phyloP scores from a whole-genome alignment of 1,140 invertebrate species.

The Rhysida immarginata region DNA sequence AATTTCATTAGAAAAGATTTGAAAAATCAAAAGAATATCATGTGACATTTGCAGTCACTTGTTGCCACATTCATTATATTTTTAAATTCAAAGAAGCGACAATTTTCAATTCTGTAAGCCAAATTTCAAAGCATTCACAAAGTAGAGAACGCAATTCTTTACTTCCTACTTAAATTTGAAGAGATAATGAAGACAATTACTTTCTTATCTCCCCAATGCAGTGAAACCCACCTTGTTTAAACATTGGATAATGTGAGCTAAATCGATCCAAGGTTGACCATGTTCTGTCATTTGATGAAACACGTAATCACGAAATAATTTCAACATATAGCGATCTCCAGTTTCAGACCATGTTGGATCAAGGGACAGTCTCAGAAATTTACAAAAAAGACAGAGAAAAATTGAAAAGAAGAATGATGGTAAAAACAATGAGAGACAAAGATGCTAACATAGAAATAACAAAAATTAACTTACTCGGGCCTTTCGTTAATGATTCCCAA shows the following conservation, averaged over 20 bases:
- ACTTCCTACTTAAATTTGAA: no score
- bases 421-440: not conserved
- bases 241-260: conserved; percentile 83
- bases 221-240: conserved; percentile 87
- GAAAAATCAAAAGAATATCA: no score
- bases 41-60: no score
- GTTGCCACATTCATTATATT: no score
- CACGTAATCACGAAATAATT: conserved; percentile 91
- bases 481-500: conserved; percentile 82
- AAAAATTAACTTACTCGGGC: conserved; percentile 52
- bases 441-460: conserved; percentile 3
- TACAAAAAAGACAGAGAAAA: conserved; percentile 8
- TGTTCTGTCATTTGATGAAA: conserved; percentile 88
- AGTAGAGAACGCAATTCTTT: no score
- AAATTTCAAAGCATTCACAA: no score
- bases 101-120: no score
- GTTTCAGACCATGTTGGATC: conserved; percentile 93
- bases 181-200: no score
- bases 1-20: no score
- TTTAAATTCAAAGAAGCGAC: no score
- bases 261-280: conserved; percentile 86
- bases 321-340: conserved; percentile 92
- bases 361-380: conserved; percentile 55
- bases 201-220: no score
- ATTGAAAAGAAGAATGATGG: conserved; percentile 5